Percentiles rank a stretch among this genome's conserved stretches.
phyloP scores from a whole-genome alignment of 2,888 invertebrate species.

The Noctua fimbriata region DNA sequence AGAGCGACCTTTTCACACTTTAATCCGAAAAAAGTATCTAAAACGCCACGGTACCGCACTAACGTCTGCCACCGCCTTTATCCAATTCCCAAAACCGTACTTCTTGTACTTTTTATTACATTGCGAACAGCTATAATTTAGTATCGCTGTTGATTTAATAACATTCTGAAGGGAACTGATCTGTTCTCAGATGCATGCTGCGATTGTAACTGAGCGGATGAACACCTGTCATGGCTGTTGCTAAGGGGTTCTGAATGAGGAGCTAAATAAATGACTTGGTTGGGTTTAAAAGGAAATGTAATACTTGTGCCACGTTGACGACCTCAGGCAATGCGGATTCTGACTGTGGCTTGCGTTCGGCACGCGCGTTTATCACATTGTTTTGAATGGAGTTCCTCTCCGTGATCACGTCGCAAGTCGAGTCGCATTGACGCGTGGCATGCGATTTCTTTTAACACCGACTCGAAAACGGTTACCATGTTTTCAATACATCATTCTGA shows the following conservation, averaged over 20 bases:
- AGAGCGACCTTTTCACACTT: neutral
- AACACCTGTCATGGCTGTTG: slow-evolving; percentile 34
- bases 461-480: no score
- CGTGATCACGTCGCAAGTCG: neutral
- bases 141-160: slow-evolving; percentile 28
- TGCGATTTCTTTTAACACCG: neutral
- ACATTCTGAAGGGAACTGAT: slow-evolving; percentile 35
- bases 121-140: slow-evolving; percentile 49
- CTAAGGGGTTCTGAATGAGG: slow-evolving; percentile 14
- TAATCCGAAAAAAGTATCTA: neutral
- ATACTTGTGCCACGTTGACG: neutral
- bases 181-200: slow-evolving; percentile 42
- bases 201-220: slow-evolving; percentile 24
- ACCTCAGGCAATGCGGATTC: neutral
- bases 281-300: neutral
- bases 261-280: slow-evolving; percentile 9
- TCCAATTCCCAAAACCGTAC: slow-evolving; percentile 50
- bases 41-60: neutral
- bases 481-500: no score
- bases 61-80: slow-evolving; percentile 32
- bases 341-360: neutral
- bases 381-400: neutral
- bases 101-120: slow-evolving; percentile 58
- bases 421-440: neutral
- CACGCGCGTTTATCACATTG: neutral